These are phyloP conservation scores for Apaloderma vittatum DNA, from an alignment of 2,113 vertebrate species.

Conservation along the genomic window DNA sequence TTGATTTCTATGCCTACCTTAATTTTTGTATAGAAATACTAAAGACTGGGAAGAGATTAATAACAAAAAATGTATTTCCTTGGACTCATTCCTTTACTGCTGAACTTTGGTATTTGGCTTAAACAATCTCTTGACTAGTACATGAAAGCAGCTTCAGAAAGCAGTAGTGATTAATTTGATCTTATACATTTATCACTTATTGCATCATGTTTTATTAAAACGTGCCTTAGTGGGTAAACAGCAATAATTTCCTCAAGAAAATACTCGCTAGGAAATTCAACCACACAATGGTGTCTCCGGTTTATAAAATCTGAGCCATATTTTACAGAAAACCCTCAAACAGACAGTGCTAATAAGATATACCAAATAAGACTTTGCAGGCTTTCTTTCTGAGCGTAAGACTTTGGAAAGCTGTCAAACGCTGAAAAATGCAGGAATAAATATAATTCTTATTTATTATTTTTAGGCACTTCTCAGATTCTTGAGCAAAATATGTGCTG, in stretches of 20 bases:
- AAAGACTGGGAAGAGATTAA: background rate
- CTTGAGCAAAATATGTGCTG: background rate
- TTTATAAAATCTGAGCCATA: background rate
- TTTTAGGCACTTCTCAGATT: background rate
- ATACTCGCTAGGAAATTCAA: background rate
- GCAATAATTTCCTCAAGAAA: background rate
- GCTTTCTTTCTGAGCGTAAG: background rate
- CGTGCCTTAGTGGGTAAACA: background rate
- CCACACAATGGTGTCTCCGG: background rate
- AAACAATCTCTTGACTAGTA: background rate
- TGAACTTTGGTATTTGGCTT: background rate
- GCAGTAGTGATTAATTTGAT: background rate
- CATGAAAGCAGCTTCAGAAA: background rate
- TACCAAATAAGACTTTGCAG: background rate
- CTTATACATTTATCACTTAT: background rate
- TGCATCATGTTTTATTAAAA: background rate
- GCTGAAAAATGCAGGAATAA: background rate
- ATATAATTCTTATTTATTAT: background rate
- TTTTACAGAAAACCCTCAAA: constrained; percentile 7
- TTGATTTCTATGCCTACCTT: background rate
- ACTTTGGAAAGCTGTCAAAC: constrained; percentile 38
- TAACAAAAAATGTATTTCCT: background rate
- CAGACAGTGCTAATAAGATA: background rate
- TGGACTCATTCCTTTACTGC: background rate
- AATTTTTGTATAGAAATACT: background rate